Percentiles rank a stretch among this genome's conserved stretches.
phyloP scores from a whole-genome alignment of 2,113 vertebrate genomes.

The Platycercus adscitus region DNA sequence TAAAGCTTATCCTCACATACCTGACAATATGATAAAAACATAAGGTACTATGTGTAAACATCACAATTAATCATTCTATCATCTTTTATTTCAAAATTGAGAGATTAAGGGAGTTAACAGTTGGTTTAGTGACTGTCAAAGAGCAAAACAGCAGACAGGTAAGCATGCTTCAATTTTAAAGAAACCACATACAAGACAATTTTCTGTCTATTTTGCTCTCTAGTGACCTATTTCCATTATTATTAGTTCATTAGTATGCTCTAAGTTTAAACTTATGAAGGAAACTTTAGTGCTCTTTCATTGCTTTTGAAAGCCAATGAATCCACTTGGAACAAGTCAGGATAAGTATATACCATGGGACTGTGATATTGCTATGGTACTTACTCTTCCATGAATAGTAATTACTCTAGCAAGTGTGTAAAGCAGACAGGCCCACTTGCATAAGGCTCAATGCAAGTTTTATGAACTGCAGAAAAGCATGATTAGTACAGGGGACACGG shows the following conservation, averaged over 20 bases:
- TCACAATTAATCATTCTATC: not conserved
- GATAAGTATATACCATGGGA: not conserved
- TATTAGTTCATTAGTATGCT: not conserved
- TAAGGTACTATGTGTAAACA: not conserved
- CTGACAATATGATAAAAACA: not conserved
- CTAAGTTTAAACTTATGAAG: not conserved
- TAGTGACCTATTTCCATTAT: not conserved
- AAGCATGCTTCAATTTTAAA: not conserved
- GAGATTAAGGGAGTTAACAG: not conserved
- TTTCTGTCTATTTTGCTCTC: not conserved
- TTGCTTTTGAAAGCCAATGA: not conserved
- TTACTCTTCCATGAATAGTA: slow-evolving; percentile 10
- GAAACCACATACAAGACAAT: not conserved
- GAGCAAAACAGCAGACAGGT: not conserved
- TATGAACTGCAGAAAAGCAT: slow-evolving; percentile 72
- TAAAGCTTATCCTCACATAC: not conserved
- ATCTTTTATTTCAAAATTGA: not conserved
- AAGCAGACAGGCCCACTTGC: slow-evolving; percentile 38
- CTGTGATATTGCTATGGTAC: not conserved
- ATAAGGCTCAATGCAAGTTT: slow-evolving; percentile 41
- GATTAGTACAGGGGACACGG: not conserved
- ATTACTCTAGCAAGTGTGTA: slow-evolving; percentile 55
- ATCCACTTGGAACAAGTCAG: not conserved
- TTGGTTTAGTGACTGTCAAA: not conserved
- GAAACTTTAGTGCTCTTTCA: not conserved